phyloP scores from a whole-genome alignment of 2,797 vertebrate species.

The Dallia pectoralis region DNA sequence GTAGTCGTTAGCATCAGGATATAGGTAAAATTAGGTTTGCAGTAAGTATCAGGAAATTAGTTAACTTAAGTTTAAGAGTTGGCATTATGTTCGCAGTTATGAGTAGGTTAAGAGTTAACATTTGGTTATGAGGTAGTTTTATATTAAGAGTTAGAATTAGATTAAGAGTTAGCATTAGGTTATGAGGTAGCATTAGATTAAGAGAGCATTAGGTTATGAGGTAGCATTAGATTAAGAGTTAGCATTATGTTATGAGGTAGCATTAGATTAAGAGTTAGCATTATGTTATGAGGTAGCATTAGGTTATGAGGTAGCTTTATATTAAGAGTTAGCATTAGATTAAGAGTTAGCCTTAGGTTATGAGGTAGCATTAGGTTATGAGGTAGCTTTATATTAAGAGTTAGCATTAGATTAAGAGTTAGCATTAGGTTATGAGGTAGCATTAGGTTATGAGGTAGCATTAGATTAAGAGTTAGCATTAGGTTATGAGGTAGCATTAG shows the following conservation, averaged over 20 bases:
- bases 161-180: too few relatives aligned
- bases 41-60: neutral
- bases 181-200: neutral
- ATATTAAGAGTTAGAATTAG: too few relatives aligned
- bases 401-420: neutral
- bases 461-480: too few relatives aligned
- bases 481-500: neutral
- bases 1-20: neutral
- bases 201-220: slow-evolving; percentile 22
- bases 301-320: neutral
- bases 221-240: slow-evolving; percentile 43
- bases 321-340: too few relatives aligned
- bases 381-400: neutral
- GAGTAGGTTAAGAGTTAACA: too few relatives aligned
- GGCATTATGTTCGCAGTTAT: neutral
- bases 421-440: too few relatives aligned
- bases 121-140: neutral
- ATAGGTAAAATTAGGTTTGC: too few relatives aligned
- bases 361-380: too few relatives aligned
- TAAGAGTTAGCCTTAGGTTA: neutral
- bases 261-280: neutral
- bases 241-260: neutral
- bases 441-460: too few relatives aligned
- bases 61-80: neutral
- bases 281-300: too few relatives aligned